phyloP scores from a whole-genome alignment of 2,888 invertebrate species.

The Archips crataeganus region DNA sequence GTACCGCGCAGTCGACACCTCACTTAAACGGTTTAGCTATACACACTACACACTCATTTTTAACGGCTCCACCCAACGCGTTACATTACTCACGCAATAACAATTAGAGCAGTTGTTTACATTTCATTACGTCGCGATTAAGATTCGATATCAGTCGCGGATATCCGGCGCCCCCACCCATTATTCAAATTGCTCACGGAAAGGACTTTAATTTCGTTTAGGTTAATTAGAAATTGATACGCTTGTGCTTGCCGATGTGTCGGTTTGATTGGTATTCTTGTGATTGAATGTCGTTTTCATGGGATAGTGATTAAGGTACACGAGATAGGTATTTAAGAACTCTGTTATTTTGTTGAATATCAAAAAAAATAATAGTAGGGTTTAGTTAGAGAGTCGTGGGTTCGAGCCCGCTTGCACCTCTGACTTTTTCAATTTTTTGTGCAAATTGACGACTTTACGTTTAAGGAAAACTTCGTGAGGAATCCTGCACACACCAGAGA shows the following conservation, averaged over 20 bases:
- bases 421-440: no score
- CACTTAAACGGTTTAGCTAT: no score
- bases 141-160: conserved; percentile 40
- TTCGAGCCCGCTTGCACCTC: no score
- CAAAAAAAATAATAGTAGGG: no score
- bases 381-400: no score
- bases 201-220: conserved; percentile 37
- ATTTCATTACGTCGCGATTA: conserved; percentile 42
- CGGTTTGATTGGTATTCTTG: background rate
- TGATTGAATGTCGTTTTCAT: background rate
- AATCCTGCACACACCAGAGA: no score
- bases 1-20: no score
- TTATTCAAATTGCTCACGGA: conserved; percentile 38
- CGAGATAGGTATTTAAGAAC: no score
- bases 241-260: background rate
- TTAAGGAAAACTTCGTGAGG: no score
- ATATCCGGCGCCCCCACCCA: conserved; percentile 30
- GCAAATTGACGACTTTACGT: no score
- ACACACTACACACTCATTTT: background rate
- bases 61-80: background rate
- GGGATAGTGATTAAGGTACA: no score
- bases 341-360: no score
- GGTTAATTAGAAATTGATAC: conserved; percentile 40
- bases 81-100: conserved; percentile 39
- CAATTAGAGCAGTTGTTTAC: conserved; percentile 42